A percentile compares a stretch with the other conserved stretches of the same genome.
phyloP scores from a whole-genome alignment of 2,113 vertebrate genomes.

The Turnix velox region DNA sequence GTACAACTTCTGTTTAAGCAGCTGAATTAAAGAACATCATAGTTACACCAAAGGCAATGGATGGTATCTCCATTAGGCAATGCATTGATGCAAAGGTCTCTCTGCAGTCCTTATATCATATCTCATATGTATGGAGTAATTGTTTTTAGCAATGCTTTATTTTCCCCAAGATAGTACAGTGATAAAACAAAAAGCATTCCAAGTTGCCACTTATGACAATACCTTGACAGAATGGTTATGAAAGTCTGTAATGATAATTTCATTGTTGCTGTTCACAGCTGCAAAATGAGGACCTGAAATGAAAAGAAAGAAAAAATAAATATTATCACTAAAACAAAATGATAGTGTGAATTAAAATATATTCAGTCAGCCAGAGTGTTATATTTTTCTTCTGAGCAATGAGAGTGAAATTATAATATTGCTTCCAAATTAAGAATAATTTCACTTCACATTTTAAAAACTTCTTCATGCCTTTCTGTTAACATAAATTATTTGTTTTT shows the following conservation, averaged over 20 bases:
- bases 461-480: neutral
- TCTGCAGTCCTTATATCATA: neutral
- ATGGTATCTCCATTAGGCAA: neutral
- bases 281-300: constrained; percentile 90
- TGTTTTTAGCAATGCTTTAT: neutral
- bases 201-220: constrained; percentile 15
- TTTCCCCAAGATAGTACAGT: neutral
- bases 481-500: neutral
- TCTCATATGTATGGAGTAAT: neutral
- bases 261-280: constrained; percentile 97
- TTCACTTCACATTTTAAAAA: neutral
- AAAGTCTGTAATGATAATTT: constrained; percentile 97
- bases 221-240: constrained; percentile 99
- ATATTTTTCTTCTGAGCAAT: neutral
- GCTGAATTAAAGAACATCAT: neutral
- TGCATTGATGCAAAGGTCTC: neutral
- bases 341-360: neutral
- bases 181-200: neutral
- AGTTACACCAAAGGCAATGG: neutral
- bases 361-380: neutral
- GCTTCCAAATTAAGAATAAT: neutral
- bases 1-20: neutral
- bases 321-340: neutral
- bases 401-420: neutral
- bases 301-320: neutral